Evolutionary conservation across 1,140 invertebrate species (phyloP).

Genomic region (Holcopasites calliopsidis): DNA sequence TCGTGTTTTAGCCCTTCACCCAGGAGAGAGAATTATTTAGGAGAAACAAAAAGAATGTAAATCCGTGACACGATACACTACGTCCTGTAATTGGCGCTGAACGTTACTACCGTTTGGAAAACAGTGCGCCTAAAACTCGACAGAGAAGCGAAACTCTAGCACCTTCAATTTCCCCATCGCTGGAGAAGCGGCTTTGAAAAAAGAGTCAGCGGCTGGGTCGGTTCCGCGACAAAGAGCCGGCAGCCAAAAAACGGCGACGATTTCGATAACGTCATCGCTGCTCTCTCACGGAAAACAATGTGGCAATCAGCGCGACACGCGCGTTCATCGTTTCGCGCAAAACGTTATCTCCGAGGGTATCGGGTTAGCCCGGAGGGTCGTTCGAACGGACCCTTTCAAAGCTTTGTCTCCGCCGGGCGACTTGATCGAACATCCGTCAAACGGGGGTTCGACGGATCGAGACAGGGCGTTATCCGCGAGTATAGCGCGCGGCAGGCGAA

Average conservation of each 20-base stretch:
- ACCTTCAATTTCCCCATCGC: background rate
- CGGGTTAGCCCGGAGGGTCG: slow-evolving; percentile 24
- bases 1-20: background rate
- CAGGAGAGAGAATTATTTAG: background rate
- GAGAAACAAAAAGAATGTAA: no score
- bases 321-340: slow-evolving; percentile 15
- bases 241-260: slow-evolving; percentile 12
- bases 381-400: slow-evolving; percentile 18
- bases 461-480: slow-evolving; percentile 29
- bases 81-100: no score
- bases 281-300: slow-evolving; percentile 36
- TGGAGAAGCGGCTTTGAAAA: background rate
- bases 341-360: slow-evolving; percentile 17
- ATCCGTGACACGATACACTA: no score
- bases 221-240: background rate
- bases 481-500: slow-evolving; percentile 20
- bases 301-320: slow-evolving; percentile 12
- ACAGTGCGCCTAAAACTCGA: no score
- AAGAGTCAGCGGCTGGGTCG: background rate
- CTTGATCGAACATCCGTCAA: slow-evolving; percentile 41
- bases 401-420: slow-evolving; percentile 12
- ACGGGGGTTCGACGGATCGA: slow-evolving; percentile 4
- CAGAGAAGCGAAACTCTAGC: background rate
- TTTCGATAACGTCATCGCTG: slow-evolving; percentile 27
- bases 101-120: no score